Evolutionary conservation across 1,140 invertebrate species (phyloP).

Genomic region (Harpegnathos saltator): DNA sequence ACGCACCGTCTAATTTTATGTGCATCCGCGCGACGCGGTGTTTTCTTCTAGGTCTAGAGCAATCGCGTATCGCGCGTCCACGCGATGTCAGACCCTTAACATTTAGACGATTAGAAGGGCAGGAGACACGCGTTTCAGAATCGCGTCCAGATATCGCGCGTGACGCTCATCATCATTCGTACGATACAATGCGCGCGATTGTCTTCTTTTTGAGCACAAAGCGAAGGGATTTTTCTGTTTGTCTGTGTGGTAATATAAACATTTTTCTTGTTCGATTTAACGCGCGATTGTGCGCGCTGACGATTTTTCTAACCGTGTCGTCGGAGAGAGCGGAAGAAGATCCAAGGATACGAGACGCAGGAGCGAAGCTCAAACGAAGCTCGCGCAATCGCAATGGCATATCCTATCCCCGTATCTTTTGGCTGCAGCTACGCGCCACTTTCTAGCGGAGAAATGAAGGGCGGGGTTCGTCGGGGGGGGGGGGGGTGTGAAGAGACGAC

Average conservation of each 20-base stretch:
- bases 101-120: not conserved
- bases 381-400: constrained; percentile 35
- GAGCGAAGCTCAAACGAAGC: not conserved
- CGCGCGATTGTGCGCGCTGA: no score
- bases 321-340: not conserved
- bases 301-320: no score
- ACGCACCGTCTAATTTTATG: constrained; percentile 79
- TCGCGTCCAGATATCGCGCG: no score
- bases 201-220: no score
- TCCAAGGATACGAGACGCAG: not conserved
- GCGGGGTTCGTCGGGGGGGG: constrained; percentile 75
- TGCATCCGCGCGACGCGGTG: constrained; percentile 42
- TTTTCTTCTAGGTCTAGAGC: constrained; percentile 79
- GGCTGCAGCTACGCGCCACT: constrained; percentile 13
- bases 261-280: no score
- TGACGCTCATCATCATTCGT: no score
- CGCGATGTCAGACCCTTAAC: not conserved
- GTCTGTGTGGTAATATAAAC: no score
- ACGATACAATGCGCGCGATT: no score
- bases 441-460: constrained; percentile 20
- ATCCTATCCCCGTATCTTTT: constrained; percentile 38
- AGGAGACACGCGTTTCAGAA: no score
- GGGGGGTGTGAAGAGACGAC: no score
- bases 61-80: constrained; percentile 66
- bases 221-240: no score